phyloP scores from a whole-genome alignment of 1,140 invertebrate genomes.

The Achatina immaculata region DNA sequence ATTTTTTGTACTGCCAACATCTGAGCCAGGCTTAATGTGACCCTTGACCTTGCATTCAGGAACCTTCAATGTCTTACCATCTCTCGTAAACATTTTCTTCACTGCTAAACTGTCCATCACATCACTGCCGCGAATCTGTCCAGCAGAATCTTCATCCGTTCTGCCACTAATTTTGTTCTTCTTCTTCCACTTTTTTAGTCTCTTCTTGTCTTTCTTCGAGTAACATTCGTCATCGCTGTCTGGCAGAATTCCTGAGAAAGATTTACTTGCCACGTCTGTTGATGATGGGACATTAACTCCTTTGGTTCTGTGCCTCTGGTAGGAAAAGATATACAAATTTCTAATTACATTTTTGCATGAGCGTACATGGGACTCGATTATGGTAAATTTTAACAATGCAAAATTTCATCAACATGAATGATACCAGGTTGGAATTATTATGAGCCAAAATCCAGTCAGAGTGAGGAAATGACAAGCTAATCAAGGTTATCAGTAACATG shows the following conservation, averaged over 20 bases:
- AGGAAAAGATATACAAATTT: background rate
- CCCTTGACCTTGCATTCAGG: background rate
- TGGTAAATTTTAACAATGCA: no score
- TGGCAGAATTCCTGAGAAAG: background rate
- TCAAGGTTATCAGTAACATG: no score
- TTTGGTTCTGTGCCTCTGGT: background rate
- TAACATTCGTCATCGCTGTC: constrained; percentile 30
- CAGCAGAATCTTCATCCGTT: background rate
- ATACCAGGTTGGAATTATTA: no score
- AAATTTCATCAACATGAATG: no score
- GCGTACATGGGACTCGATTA: no score
- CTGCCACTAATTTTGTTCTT: constrained; percentile 6
- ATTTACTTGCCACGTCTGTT: background rate
- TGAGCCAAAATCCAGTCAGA: no score
- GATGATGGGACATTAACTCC: background rate
- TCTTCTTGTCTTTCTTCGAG: constrained; percentile 28
- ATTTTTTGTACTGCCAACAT: background rate
- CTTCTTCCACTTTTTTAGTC: constrained; percentile 19
- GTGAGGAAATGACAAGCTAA: no score
- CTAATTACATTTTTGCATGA: background rate
- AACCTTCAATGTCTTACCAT: background rate
- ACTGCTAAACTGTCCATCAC: background rate
- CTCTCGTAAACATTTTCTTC: background rate
- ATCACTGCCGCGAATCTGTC: background rate
- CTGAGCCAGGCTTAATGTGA: background rate